Conservation (phyloP, 2,797 vertebrate genomes). For the Peromyscus nudipes region DNA sequence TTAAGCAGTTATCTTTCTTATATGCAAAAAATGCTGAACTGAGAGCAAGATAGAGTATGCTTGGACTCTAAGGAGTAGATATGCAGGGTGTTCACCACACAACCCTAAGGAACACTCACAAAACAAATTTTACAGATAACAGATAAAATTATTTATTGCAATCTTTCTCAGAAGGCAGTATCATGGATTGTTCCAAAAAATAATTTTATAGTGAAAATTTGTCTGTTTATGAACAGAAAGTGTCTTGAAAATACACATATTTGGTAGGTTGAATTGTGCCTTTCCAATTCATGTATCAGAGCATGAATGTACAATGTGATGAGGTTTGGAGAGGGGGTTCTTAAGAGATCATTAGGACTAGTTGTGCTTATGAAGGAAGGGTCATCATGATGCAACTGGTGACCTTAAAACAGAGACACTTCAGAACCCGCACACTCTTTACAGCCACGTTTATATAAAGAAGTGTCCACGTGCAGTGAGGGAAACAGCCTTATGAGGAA, state of each 20-base stretch:
- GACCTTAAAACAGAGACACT: background rate
- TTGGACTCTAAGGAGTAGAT: background rate
- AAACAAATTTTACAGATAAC: background rate
- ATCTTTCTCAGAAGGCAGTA: constrained; percentile 15
- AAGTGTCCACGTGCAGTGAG: no score
- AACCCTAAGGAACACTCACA: background rate
- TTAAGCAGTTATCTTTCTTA: background rate
- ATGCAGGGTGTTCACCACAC: background rate
- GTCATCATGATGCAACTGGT: background rate
- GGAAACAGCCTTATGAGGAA: background rate
- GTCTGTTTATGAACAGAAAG: background rate
- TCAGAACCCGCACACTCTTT: background rate
- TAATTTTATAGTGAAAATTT: constrained; percentile 40
- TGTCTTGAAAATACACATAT: background rate
- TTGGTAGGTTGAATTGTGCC: background rate
- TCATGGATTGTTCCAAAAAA: constrained; percentile 1
- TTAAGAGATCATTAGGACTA: background rate
- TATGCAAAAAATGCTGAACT: background rate
- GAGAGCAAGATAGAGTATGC: background rate
- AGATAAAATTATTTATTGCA: constrained; percentile 13
- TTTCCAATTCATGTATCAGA: background rate
- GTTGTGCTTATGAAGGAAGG: background rate
- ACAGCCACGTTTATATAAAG: background rate
- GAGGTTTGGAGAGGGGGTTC: background rate
- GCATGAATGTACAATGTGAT: background rate